These are phyloP conservation scores for Chalcosyrphus nemorum DNA, from an alignment of 2,888 invertebrate species.

Conservation along the genomic window DNA sequence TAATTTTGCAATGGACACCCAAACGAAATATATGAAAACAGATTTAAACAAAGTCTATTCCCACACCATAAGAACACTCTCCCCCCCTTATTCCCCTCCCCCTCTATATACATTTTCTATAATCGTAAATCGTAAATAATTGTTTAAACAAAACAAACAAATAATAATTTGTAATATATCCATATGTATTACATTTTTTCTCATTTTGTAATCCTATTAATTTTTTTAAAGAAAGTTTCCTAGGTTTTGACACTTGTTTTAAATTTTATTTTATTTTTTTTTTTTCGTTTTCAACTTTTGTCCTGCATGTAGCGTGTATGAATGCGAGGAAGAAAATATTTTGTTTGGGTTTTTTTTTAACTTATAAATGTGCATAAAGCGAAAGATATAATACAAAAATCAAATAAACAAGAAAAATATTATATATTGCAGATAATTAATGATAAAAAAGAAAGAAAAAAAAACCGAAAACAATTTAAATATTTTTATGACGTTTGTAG, in stretches of 20 bases:
- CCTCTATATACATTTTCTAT: slow-evolving; percentile 33
- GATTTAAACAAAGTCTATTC: slow-evolving; percentile 9
- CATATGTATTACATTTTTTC: not conserved
- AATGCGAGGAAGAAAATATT: slow-evolving; percentile 44
- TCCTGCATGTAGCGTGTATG: slow-evolving; percentile 58
- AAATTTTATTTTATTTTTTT: slow-evolving; percentile 17
- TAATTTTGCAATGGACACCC: slow-evolving; percentile 66
- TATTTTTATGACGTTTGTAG: slow-evolving; percentile 73
- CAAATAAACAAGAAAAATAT: slow-evolving; percentile 33
- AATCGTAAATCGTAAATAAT: slow-evolving; percentile 36
- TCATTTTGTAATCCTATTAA: not conserved
- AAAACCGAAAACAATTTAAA: slow-evolving; percentile 57
- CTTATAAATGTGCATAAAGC: slow-evolving; percentile 54
- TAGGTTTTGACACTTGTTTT: slow-evolving; percentile 14
- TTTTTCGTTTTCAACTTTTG: slow-evolving; percentile 24
- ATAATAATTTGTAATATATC: slow-evolving; percentile 20
- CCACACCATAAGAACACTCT: slow-evolving; percentile 10
- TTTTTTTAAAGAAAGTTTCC: not conserved
- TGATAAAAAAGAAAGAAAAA: slow-evolving; percentile 8
- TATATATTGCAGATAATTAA: slow-evolving; percentile 53
- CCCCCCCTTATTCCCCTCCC: too few relatives aligned
- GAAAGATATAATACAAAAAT: slow-evolving; percentile 32
- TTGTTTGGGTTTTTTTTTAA: slow-evolving; percentile 54
- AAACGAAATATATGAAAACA: slow-evolving; percentile 51
- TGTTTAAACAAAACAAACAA: slow-evolving; percentile 18